Evolutionary conservation across 2,888 invertebrate species (phyloP).

Genomic region (Liposcelis brunnea): DNA sequence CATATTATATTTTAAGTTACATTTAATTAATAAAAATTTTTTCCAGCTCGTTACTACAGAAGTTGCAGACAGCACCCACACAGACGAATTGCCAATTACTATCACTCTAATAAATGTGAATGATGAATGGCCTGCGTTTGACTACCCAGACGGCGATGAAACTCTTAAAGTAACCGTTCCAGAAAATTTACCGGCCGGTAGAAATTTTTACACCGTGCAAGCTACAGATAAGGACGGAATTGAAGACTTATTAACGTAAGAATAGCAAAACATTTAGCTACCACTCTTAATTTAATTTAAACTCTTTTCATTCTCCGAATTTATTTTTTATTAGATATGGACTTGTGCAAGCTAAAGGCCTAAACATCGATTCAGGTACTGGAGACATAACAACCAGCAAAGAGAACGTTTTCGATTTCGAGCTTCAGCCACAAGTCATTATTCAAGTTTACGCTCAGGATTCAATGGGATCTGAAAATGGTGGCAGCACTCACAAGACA

Average conservation of each 20-base stretch:
- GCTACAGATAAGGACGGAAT: slow-evolving; percentile 43
- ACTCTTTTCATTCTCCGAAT: no score
- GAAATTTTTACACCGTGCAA: slow-evolving; percentile 31
- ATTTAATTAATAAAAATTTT: background rate
- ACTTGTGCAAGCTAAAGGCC: slow-evolving; percentile 32
- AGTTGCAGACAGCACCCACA: slow-evolving; percentile 8
- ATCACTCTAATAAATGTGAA: slow-evolving; percentile 47
- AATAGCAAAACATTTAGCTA: no score
- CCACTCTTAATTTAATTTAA: background rate
- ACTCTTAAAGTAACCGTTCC: slow-evolving; percentile 27
- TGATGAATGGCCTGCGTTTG: slow-evolving; percentile 50
- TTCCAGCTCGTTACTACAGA: slow-evolving; percentile 5
- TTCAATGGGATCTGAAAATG: slow-evolving; percentile 13
- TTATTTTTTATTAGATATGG: slow-evolving; percentile 23
- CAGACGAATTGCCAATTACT: slow-evolving; percentile 23
- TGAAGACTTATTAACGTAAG: slow-evolving; percentile 38
- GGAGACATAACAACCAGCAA: slow-evolving; percentile 38
- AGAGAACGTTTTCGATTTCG: slow-evolving; percentile 41
- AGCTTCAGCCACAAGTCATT: slow-evolving; percentile 35
- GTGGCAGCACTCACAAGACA: slow-evolving; percentile 25
- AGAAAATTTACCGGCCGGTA: slow-evolving; percentile 37
- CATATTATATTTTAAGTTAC: no score
- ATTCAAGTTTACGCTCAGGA: slow-evolving; percentile 28
- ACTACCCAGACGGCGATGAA: slow-evolving; percentile 16
- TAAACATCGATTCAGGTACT: slow-evolving; percentile 32